Evolutionary conservation across 2,888 invertebrate species (phyloP), one percentile per base, ranked within the genome.

Genomic region (Xestia c-nigrum): DNA sequence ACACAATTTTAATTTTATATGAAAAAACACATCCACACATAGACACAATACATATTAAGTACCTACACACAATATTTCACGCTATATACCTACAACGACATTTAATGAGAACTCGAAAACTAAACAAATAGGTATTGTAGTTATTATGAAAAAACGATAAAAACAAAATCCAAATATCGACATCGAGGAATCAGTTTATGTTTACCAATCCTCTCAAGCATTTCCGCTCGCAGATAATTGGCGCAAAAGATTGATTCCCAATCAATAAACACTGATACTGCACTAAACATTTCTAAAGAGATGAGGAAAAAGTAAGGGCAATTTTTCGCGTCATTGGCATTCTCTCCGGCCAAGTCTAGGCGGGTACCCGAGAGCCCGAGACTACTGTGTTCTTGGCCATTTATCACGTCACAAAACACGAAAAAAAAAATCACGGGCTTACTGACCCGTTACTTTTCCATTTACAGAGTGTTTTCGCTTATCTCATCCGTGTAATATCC

Each of bases 391-490:
- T 90, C 90, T 89, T 89, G 88, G 85, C 92, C 95, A 95, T 96
- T 95, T 95, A 95, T 95, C 96, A 95, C 94, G 93, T 90, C 93
- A 92, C 90, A 93, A 91, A 92, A 93, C 89, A 92, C 90, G 92
- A 92, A 94, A 94, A 94, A n/a, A 94, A 89, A 83, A 85, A 94
- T 94, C 94, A 92, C 93, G 86, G 87, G 90, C 89, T 92, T 92
- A 93, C 93, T 95, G 95, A 95, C 94, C 95, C 94, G 95, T 92
- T 93, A 91, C 93, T 94, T 95, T 95, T 94, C 94, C 94, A 95
- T 95, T 95, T 95, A 93, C 94, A 91, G 90, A 92, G 92, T 87
- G 85, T 93, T 93, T 92, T 91, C 89, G 91, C 92, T 94, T 93
- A 94, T 94, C 93, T 94, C 92, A 91, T 91, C 92, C 92, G 91